phyloP scores from a whole-genome alignment of 2,888 invertebrate species.

The Mycogona germanica region DNA sequence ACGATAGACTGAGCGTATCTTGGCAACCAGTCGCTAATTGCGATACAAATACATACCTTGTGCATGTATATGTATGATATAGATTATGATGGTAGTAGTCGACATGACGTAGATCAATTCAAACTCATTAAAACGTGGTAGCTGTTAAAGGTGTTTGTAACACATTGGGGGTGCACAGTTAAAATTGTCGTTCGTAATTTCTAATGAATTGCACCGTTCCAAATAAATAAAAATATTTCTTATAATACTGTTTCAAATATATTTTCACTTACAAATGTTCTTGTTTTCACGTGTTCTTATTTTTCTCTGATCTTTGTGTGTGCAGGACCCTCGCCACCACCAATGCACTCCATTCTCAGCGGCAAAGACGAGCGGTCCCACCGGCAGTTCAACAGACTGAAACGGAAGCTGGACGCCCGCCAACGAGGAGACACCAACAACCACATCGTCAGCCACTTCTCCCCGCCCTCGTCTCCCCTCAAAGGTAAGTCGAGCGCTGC shows the following conservation, averaged over 20 bases:
- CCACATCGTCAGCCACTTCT: constrained; percentile 25
- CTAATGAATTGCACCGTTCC: no score
- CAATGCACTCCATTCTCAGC: constrained; percentile 33
- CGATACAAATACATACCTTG: no score
- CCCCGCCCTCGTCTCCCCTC: constrained; percentile 53
- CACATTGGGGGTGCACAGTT: no score
- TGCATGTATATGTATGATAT: no score
- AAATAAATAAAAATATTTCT: no score
- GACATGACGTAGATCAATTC: no score
- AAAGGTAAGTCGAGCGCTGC: constrained; percentile 42
- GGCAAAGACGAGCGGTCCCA: constrained; percentile 70
- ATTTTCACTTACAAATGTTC: neutral
- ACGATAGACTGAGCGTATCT: no score
- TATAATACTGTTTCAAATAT: neutral
- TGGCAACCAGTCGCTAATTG: no score
- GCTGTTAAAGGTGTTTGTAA: no score
- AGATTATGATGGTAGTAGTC: no score
- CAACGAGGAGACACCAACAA: constrained; percentile 31
- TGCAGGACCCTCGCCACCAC: constrained; percentile 22
- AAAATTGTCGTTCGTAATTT: no score
- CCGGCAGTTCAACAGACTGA: constrained; percentile 60
- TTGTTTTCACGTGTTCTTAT: neutral
- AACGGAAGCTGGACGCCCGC: constrained; percentile 49
- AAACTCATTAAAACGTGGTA: no score
- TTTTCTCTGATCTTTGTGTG: neutral